A percentile compares a stretch with the other conserved stretches of the same genome.
Conservation (phyloP, 2,113 vertebrate genomes). For the Elanus axillaris region DNA sequence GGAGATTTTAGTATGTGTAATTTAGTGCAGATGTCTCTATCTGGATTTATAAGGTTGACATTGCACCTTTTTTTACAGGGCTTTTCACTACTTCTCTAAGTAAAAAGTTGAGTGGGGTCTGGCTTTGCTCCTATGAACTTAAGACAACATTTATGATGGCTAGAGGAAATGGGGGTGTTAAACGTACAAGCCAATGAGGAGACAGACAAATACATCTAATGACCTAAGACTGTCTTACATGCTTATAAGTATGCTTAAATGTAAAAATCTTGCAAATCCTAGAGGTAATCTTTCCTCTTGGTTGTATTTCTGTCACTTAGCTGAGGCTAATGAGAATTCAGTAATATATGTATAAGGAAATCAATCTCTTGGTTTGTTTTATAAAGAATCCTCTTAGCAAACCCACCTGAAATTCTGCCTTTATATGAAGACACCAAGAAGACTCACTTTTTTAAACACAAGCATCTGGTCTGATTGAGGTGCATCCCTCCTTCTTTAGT, state of each 20-base stretch:
- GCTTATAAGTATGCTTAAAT: neutral
- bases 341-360: fast-evolving
- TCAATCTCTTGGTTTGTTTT: neutral
- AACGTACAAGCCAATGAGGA: neutral
- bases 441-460: neutral
- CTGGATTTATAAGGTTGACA: neutral
- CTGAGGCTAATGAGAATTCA: neutral
- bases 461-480: neutral
- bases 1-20: neutral
- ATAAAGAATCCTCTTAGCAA: neutral
- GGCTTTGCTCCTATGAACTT: neutral
- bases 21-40: neutral
- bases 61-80: neutral
- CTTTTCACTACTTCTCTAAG: neutral
- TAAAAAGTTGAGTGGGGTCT: neutral
- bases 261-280: neutral
- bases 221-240: neutral
- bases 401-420: neutral
- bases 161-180: neutral
- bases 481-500: neutral
- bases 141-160: neutral
- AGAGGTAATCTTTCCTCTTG: neutral
- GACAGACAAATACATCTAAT: neutral
- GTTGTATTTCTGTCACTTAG: neutral
- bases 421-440: neutral